Base-by-base conservation (phyloP, 2,888 invertebrate species). In the Hoplodrina ambigua region DNA sequence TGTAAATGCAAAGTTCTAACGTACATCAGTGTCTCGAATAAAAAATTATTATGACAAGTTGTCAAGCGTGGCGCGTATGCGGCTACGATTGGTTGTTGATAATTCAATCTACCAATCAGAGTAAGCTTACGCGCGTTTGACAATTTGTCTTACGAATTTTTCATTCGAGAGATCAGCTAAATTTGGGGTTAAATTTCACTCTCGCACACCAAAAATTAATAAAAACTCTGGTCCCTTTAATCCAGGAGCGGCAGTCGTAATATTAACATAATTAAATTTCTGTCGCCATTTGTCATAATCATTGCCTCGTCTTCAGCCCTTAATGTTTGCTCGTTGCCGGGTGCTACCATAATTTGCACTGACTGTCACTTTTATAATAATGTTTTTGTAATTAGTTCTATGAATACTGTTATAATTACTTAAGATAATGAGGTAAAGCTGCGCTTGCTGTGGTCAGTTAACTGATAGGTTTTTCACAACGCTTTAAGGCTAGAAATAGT, bases 231-330 rank as follows among this genome's bases (percentile, higher is more conserved):
- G 5, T 54, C 41, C 6, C 19, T 67, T 59, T 64, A 69, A 79
- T 67, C 41, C 62, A 10, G 25, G 25, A 25, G 52, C 50, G 19
- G 44, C 55, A 55, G 19, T 62, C 56, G 25, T 67, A 49, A 66
- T 57, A 75, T 83, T 80, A 86, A 72, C 72, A 75, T 80, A 84
- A 88, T 88, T 87, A 86, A 85, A 82, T 85, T 81, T 74, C 72
- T 75, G 68, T 75, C 72, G 56, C 78, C 81, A 89, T 88, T 87
- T 69, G 77, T 88, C 88, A 86, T 84, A 83, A 88, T 89, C 83
- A 86, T 86, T 81, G 72, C 69, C 81, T 76, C 83, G 71, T 86
- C 77, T 73, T 67, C 52, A 69, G 61, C 53, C 74, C 69, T 60
- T 69, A 72, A 82, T 75, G 74, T 78, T 78, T 59, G 68, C 60